Evolutionary conservation across 2,888 invertebrate genomes (phyloP), one percentile per base, ranked within the genome.

Genomic region (Thysanoteuthis rhombus): DNA sequence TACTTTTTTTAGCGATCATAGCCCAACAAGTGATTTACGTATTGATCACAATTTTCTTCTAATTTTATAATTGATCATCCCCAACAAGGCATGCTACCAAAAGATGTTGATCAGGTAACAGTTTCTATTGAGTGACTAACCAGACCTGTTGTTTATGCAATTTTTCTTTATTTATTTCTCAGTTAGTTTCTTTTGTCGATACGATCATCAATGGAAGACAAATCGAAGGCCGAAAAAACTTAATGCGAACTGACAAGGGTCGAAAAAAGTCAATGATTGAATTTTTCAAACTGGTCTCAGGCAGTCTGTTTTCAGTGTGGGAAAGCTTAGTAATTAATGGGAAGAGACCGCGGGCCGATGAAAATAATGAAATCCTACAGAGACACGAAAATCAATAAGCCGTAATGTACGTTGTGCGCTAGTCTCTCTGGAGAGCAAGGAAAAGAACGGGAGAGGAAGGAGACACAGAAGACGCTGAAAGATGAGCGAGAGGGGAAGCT

Each of bases 241-340:
- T 75, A 75, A 75, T 75, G 75, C 75, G 36, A 75, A n/a, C n/a
- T 75, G 75, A 75, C 75, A 75, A 36, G n/a, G 36, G 75, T n/a
- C 75, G 75, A n/a, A 75, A 75, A 75, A 75, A 75, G 75, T 75
- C 75, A 75, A 75, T 75, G 75, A 75, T 75, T 75, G 75, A 75
- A 75, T 75, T 75, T 75, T 75, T 75, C 75, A 75, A 75, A 75
- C 75, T 75, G 75, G 75, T 75, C 75, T 75, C n/a, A 22, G 75
- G 75, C 75, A 75, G 75, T 75, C 75, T 75, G 75, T 75, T 75
- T 75, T 75, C 75, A 75, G n/a, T n/a, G 75, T 75, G 1, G 75
- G 36, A 75, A 75, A n/a, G 10, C 75, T 36, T 75, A n/a, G 75
- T 36, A 75, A 75, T 75, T 75, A 75, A 75, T 75, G 75, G 75